A percentile compares a stretch with the other conserved stretches of the same genome.
These are phyloP conservation scores for Aphis gossypii DNA, from an alignment of 1,140 invertebrate species.

Conservation along the genomic window DNA sequence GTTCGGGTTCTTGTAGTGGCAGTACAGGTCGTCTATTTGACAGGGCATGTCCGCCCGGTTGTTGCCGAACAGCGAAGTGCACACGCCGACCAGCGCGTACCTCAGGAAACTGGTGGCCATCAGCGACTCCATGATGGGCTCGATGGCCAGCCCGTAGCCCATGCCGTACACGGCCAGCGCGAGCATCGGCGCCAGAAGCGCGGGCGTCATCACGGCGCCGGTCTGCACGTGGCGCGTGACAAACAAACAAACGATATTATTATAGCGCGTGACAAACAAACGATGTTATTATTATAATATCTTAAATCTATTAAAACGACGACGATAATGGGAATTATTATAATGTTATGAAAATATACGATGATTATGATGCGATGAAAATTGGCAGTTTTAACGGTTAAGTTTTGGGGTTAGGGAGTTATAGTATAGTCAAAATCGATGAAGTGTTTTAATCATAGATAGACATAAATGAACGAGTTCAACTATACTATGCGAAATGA, in stretches of 20 bases:
- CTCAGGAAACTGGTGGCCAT: conserved; percentile 69
- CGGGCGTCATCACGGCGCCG: conserved; percentile 64
- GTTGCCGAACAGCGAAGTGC: conserved; percentile 68
- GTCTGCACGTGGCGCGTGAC: conserved; percentile 62
- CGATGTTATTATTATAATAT: no score
- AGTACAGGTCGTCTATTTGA: conserved; percentile 60
- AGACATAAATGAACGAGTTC: no score
- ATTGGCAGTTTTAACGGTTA: no score
- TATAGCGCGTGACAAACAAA: neutral
- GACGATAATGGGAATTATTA: no score
- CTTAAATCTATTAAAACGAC: no score
- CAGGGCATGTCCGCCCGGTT: conserved; percentile 61
- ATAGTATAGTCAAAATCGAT: no score
- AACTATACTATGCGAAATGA: no score
- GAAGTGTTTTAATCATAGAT: no score
- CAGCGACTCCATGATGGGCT: conserved; percentile 68
- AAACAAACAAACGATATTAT: neutral
- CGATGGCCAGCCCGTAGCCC: conserved; percentile 64
- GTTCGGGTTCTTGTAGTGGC: conserved; percentile 61
- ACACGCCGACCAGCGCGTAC: conserved; percentile 68
- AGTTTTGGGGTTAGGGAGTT: no score
- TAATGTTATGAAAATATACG: no score
- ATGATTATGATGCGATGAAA: no score
- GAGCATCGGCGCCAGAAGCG: conserved; percentile 64
- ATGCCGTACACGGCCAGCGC: conserved; percentile 65